Percentiles rank a stretch among this genome's conserved stretches.
phyloP scores from a whole-genome alignment of 1,140 invertebrate species.

The Magallana ariakensis region DNA sequence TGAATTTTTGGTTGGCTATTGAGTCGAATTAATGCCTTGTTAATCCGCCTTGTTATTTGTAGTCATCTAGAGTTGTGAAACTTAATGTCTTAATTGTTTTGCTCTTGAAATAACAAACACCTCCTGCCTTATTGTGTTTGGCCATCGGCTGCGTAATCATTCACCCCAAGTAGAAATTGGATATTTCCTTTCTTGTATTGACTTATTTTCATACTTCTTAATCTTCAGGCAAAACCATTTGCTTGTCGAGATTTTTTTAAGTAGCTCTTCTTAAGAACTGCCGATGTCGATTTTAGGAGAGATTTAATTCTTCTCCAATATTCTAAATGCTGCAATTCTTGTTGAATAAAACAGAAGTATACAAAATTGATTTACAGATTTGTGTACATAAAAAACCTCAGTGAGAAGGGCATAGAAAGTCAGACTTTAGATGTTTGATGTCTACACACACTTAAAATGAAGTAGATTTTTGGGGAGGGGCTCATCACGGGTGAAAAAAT shows the following conservation, averaged over 20 bases:
- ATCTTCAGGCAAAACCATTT: slow-evolving; percentile 32
- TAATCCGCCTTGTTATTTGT: background rate
- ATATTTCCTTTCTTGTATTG: slow-evolving; percentile 31
- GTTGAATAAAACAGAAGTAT: background rate
- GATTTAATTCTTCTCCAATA: slow-evolving; percentile 19
- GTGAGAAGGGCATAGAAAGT: background rate
- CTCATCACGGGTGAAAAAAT: background rate
- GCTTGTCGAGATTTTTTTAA: slow-evolving; percentile 12
- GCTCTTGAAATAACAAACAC: slow-evolving; percentile 30
- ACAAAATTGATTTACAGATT: slow-evolving; percentile 7
- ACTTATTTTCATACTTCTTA: slow-evolving; percentile 33
- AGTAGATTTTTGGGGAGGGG: slow-evolving; percentile 22
- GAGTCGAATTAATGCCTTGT: background rate
- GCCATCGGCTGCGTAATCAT: slow-evolving; percentile 22
- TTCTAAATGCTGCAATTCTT: slow-evolving; percentile 22
- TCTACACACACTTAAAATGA: slow-evolving; percentile 19
- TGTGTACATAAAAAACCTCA: slow-evolving; percentile 3
- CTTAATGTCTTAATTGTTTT: slow-evolving; percentile 18
- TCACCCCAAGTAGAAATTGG: slow-evolving; percentile 24
- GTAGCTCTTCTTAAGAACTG: slow-evolving; percentile 31
- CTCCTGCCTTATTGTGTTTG: background rate
- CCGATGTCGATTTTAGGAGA: slow-evolving; percentile 4
- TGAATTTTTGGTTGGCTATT: background rate
- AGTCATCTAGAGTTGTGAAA: background rate
- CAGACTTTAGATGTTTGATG: slow-evolving; percentile 15